Percentiles rank a stretch among this genome's conserved stretches.
These are phyloP conservation scores for Cherax destructor DNA, from an alignment of 1,140 invertebrate genomes.

Conservation along the genomic window DNA sequence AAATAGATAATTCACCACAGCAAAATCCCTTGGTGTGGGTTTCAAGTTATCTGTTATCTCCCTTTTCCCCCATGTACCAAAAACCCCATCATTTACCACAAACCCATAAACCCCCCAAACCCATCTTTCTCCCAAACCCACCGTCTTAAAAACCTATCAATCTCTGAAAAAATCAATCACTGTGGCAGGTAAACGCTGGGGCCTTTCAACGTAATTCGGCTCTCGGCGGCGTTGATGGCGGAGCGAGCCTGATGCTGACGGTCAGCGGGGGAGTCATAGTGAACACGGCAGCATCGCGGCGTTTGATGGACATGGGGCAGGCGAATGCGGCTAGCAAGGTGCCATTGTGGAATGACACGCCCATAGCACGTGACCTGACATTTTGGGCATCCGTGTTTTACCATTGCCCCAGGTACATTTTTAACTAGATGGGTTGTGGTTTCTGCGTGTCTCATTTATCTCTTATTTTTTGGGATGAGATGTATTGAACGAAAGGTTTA, in stretches of 20 bases:
- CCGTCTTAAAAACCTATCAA: background rate
- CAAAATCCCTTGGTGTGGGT: too few relatives aligned
- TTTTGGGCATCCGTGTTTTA: slow-evolving; percentile 86
- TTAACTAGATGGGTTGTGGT: too few relatives aligned
- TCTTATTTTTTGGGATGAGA: too few relatives aligned
- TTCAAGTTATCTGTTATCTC: too few relatives aligned
- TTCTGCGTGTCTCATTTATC: too few relatives aligned
- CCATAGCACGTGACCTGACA: slow-evolving; percentile 91
- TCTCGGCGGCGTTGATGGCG: slow-evolving; percentile 87
- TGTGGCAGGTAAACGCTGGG: slow-evolving; percentile 85
- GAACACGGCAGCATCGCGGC: slow-evolving; percentile 98
- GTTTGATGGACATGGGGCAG: slow-evolving; percentile 96
- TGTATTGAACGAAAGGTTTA: too few relatives aligned
- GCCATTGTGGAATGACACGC: slow-evolving; percentile 94
- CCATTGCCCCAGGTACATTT: slow-evolving; percentile 89
- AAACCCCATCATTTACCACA: too few relatives aligned
- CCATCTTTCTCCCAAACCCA: too few relatives aligned
- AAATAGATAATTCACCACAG: too few relatives aligned
- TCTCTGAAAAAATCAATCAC: background rate
- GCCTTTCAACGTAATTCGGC: slow-evolving; percentile 95
- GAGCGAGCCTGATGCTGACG: slow-evolving; percentile 85
- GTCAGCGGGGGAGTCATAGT: slow-evolving; percentile 93
- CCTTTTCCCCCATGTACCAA: too few relatives aligned
- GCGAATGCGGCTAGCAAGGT: slow-evolving; percentile 92
- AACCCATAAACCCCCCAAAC: too few relatives aligned